Conservation (phyloP, 2,888 invertebrate genomes). For the Nemapogon koenigi region DNA sequence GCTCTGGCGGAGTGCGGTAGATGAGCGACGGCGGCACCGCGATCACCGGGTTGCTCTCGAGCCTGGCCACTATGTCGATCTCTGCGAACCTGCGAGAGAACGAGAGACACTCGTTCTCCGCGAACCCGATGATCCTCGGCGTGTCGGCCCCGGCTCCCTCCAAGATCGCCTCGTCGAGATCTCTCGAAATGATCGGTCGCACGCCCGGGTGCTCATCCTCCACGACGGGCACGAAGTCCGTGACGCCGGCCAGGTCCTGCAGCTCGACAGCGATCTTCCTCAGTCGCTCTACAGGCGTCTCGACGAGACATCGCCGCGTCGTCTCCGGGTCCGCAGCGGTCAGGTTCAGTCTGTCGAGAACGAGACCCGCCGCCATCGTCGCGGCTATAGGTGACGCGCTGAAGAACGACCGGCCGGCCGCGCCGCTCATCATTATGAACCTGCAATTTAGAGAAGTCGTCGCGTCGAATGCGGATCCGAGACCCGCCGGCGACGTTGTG, state of each 20-base stretch:
- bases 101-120: constrained; percentile 37
- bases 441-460: constrained; percentile 24
- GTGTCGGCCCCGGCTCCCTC: constrained; percentile 34
- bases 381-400: constrained; percentile 34
- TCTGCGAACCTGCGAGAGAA: constrained; percentile 33
- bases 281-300: constrained; percentile 31
- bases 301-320: constrained; percentile 31
- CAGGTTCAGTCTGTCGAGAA: constrained; percentile 48
- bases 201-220: constrained; percentile 35
- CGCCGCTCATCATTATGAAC: constrained; percentile 42
- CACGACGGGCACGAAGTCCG: constrained; percentile 38
- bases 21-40: constrained; percentile 26
- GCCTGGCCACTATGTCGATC: constrained; percentile 26
- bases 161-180: constrained; percentile 31
- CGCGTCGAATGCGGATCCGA: not conserved
- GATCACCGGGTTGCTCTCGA: constrained; percentile 25
- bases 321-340: constrained; percentile 31
- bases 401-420: constrained; percentile 29
- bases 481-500: not conserved
- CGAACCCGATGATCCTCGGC: constrained; percentile 41
- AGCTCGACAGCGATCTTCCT: constrained; percentile 29
- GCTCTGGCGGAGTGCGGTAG: constrained; percentile 22
- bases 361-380: constrained; percentile 23
- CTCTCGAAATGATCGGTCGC: constrained; percentile 34
- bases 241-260: constrained; percentile 30